Evolutionary conservation across 1,140 invertebrate genomes (phyloP), one percentile per base, ranked within the genome.

Genomic region (Drosophila sp.): DNA sequence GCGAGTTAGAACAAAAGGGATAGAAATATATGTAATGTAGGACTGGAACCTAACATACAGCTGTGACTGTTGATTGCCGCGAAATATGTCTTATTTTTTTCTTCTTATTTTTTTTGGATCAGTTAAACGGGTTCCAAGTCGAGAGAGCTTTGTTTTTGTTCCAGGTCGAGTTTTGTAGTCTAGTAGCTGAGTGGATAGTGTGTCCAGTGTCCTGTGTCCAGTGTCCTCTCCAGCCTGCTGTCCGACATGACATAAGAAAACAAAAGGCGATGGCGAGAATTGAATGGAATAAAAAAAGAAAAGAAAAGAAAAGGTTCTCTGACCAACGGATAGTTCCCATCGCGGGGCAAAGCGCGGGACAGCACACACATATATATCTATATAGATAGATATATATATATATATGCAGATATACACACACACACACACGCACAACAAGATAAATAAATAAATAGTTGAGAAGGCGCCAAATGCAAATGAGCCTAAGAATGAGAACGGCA

Each of bases 401-500:
- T 4, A n/a, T 11, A n/a, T 11, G 11, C 8, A 36, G 8, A 36
- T 21, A n/a, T n/a, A n/a, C 34, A 38, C 34, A 16, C 46, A 6
- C 34, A 41, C 27, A 14, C 51, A 36, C 21, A 38, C 53, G 16
- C 53, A 56, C 27, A 41, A 29, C 21, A 46, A 56, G 25, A 4
- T 57, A 65, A 62, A 41, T 70, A 74, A 63, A 63, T 74, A 74
- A 69, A 70, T 63, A 40, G 57, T 50, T 51, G 50, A 50, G 46
- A 51, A 64, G 72, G 65, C 70, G 70, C 64, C 59, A 67, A 78
- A 83, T 82, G 80, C 80, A 83, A 83, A 83, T 83, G 72, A 78
- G 63, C 5, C 16, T 11, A 29, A 67, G 32, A 13, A 38, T 6
- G 40, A 21, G 21, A 21, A 21, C 21, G 21, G 21, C 21, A 21